phyloP scores from a whole-genome alignment of 2,113 vertebrate genomes.

The Stictonetta naevosa region DNA sequence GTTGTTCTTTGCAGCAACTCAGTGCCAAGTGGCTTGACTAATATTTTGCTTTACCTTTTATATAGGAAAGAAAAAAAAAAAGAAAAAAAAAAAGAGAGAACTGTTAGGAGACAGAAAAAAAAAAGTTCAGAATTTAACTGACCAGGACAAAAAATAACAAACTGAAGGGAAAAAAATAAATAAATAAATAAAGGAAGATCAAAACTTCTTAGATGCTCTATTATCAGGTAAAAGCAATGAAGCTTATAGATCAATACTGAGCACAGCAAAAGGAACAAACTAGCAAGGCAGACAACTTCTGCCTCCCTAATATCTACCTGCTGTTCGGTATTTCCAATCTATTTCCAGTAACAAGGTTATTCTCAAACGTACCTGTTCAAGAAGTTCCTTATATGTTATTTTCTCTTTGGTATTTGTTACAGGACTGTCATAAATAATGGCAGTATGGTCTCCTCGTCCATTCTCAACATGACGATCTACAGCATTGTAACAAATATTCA shows the following conservation, averaged over 20 bases:
- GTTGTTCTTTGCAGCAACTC: neutral
- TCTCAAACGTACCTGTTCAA: slow-evolving; percentile 84
- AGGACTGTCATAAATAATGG: slow-evolving; percentile 95
- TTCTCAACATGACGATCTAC: slow-evolving; percentile 92
- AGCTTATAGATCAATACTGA: neutral
- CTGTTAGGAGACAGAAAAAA: neutral
- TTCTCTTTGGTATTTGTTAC: slow-evolving; percentile 87
- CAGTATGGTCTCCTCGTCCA: slow-evolving; percentile 86
- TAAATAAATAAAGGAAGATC: neutral
- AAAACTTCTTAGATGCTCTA: neutral
- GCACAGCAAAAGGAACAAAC: neutral
- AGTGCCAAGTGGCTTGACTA: neutral
- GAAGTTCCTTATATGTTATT: slow-evolving; percentile 88
- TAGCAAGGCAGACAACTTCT: neutral
- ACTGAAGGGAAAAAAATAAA: neutral
- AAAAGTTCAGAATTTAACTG: neutral
- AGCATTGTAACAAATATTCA: slow-evolving; percentile 96
- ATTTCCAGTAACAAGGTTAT: neutral
- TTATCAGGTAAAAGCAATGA: neutral
- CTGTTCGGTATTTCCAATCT: neutral
- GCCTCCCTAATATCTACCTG: neutral
- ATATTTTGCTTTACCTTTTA: neutral
- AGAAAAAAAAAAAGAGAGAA: neutral
- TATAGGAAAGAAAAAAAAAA: neutral
- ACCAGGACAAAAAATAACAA: neutral